Base-by-base conservation (phyloP, 2,888 invertebrate species). In the Chrysolina americana region DNA sequence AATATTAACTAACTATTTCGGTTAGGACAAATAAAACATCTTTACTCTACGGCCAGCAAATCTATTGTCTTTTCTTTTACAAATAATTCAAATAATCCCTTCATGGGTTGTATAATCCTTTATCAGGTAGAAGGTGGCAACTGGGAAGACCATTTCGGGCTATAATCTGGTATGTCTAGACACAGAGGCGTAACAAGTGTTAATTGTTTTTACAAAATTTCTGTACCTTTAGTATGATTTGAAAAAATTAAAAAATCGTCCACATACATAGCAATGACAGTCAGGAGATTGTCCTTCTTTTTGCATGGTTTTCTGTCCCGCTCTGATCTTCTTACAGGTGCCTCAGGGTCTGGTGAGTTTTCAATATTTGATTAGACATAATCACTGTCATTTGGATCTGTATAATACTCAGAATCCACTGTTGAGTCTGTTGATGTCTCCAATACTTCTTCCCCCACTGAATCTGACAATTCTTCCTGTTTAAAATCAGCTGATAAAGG, bases 251-350 rank as follows among this genome's bases (percentile, higher is more conserved):
- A 63, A 48, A 70, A 70, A 62, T 70, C 64, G 44, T 70, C 70
- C 9, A 70, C 63, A 70, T 64, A 70, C 10, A 70, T 36, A 21
- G 70, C 64, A 17, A 70, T 70, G 17, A 70, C 41, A 50, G 64
- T 64, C 17, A 65, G 23, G 9, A 17, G 17, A 3, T 65, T 19
- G 50, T 17, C 23, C 10, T 70, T 50, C 19, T 9, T 64, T 53
- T 41, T 50, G 21, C 41, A 70, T 76, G 73, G 70, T 80, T 79
- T 53, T 71, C 63, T 72, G 53, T 50, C 63, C 76, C 79, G 59
- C 53, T 74, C 36, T 50, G 79, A 79, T 77, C 75, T 76, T 77
- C 79, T 74, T 15, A 75, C 21, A 23, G n/a, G 53, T 62, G 74
- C 71, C 19, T 69, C 41, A 19, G 11, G 44, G 19, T 19, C 56